Percentiles rank a stretch among this genome's conserved stretches.
Conservation (phyloP, 2,888 invertebrate genomes). For the Acanthosepion pharaonis region DNA sequence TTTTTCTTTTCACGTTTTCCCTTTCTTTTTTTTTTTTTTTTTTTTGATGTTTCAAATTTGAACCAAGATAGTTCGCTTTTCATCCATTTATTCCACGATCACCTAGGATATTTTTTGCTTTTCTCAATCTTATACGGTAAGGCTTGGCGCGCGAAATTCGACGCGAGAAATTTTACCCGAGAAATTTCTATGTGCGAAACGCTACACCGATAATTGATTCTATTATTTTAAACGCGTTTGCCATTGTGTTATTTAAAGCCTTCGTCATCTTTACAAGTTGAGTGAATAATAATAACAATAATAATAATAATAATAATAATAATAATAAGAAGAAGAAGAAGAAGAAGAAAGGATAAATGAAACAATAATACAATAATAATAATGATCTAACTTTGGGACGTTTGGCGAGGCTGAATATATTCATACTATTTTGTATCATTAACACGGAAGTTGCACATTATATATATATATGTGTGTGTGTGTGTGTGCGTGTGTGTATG, state of each 20-base stretch:
- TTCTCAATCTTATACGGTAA: background rate
- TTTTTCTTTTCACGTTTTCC: background rate
- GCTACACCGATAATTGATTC: slow-evolving; percentile 20
- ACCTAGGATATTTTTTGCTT: background rate
- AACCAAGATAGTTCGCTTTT: background rate
- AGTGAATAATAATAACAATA: background rate
- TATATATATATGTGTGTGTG: too few relatives aligned
- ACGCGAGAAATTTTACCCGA: background rate
- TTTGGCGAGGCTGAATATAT: too few relatives aligned
- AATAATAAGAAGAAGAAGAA: background rate
- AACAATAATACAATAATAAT: background rate
- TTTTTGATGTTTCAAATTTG: background rate
- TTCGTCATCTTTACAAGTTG: background rate
- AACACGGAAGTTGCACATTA: too few relatives aligned
- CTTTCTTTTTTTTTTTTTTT: background rate
- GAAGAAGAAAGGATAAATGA: too few relatives aligned
- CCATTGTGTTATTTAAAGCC: background rate
- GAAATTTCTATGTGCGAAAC: background rate
- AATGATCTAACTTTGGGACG: too few relatives aligned
- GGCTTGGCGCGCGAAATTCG: background rate
- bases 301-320: background rate
- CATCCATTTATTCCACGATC: background rate
- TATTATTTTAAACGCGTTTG: background rate
- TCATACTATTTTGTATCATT: too few relatives aligned
- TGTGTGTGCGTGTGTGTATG: too few relatives aligned